Evolutionary conservation across 2,113 vertebrate species (phyloP), one percentile per base, ranked within the genome.

Genomic region (Forbesichthys agassizii): DNA sequence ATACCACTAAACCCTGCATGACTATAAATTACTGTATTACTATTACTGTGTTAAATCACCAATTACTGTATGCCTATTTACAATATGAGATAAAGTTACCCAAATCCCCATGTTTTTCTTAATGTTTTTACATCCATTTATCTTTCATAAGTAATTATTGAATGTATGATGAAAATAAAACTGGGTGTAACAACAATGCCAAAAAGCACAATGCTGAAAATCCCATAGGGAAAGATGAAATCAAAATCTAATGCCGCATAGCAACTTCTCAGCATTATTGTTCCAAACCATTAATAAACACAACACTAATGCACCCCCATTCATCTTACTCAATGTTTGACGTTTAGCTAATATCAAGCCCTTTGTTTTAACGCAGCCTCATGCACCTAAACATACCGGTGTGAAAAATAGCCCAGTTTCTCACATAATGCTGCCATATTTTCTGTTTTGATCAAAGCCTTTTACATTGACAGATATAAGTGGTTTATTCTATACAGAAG

Each of bases 211-310:
- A 62, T 33, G 16, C 0, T 5, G 18, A 53, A 77, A 70, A 48
- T 6, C 10, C 11, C 2, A 13, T 11, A 42, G 66, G 36, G 55
- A 7, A n/a, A 51, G 66, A 72, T 52, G 66, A 72, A 68, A 16
- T 6, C 14, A 3, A 64, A 4, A 62, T 69, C 63, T 75, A 48
- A 48, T 73, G 68, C 66, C 53, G 67, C 71, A 60, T 1, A 42
- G 55, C 51, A 76, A 69, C 78, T 74, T 83, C 65, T 68, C 69
- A 51, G 64, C 58, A 48, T 54, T 74, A 77, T 81, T 81, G 80
- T 87, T 83, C 69, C 73, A 61, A 81, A 64, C 79, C 81, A 80
- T 84, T 88, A 84, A 82, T 75, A 84, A 86, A 84, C 74, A 66
- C 67, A 8, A 56, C 27, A 9, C 71, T 85, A 83, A 85, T 75